Evolutionary conservation across 2,797 vertebrate species (phyloP), one percentile per base, ranked within the genome.

Genomic region (Scomberomorus guttatus): DNA sequence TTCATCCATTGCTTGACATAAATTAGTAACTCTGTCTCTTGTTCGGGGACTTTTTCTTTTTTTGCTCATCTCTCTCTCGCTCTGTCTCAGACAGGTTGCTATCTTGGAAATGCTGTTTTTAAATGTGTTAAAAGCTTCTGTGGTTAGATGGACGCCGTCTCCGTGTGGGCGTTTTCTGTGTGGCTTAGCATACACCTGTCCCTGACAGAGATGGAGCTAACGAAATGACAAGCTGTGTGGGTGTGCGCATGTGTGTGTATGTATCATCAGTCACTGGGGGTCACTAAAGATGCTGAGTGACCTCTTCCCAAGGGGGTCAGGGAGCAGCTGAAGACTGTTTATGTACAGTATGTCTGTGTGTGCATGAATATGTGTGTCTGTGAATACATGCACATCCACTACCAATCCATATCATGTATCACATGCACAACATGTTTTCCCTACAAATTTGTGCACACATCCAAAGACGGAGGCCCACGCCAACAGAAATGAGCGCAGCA

Each of bases 11-110:
- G 89, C 80, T 80, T 72, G 73, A 87, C 83, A 94, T 95, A 90
- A 95, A 94, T 95, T 92, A 94, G 92, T 94, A 91, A 94, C 89
- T 89, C 63, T 85, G 78, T 81, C 74, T 91, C 85, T 91, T 87
- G 82, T 86, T 90, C 15, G 0, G 67, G 61, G 64, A 78, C 27
- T 14, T 67, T 60, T 20, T 52, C 65, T 66, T 77, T 63, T 29
- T 52, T n/a, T 51, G 0, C 66, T 76, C 74, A 58, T 83, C 63
- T 24, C 12, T 29, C 52, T 12, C 75, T 74, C 17, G 0, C 61
- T 22, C 22, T 57, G 67, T 77, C 79, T 89, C 79, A 84, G 80
- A 82, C 82, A 84, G 80, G 87, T 72, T 78, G 61, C 85, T 85
- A 77, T 90, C 87, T 89, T 83, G 78, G 80, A 90, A 89, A 90